Evolutionary conservation across 2,113 vertebrate genomes (phyloP), one percentile per base, ranked within the genome.

Genomic region (Apteryx owenii): DNA sequence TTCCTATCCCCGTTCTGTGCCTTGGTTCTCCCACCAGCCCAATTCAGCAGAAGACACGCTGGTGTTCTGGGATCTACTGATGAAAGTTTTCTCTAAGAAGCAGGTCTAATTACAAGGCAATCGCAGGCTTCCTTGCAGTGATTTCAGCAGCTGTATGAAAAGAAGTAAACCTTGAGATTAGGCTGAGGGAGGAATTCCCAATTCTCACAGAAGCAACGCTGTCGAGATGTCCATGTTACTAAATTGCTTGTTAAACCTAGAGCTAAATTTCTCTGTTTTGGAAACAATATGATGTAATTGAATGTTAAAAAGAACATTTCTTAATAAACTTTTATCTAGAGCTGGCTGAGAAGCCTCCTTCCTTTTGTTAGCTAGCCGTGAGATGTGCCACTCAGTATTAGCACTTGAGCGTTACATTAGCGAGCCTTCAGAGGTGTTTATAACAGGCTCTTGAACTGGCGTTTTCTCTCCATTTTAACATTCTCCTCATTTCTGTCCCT

Each of bases 401-500:
- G 84, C 61, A 19, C 78, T 48, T 15, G 25, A 81, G 60, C 54
- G 36, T 72, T 4, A 26, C 2, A 1, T 2, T 20, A 42, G 20
- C 53, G 60, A 95, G 73, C 83, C 44, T 75, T 85, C 58, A 22
- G 87, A 73, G 62, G 33, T 80, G 87, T 95, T 97, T 85, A 17
- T n/a, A 91, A 89, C 78, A 75, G 26, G 54, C 78, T 77, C 73
- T 62, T 89, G 22, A 76, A 88, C 71, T 66, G 66, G 75, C 87
- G 26, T 48, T 94, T 88, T 80, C 42, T 93, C 87, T 88, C 75
- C 75, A 62, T 71, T 95, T 95, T 81, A 95, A 94, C 84, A 93
- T 97, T 97, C 95, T 93, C 94, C 93, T 93, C 25, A 81, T 77
- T 95, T 95, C 91, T 95, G 33, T 93, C 94, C 86, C 66, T 95